Evolutionary conservation across 2,113 vertebrate genomes (phyloP), one percentile per base, ranked within the genome.

Genomic region (Mustelus asterias): DNA sequence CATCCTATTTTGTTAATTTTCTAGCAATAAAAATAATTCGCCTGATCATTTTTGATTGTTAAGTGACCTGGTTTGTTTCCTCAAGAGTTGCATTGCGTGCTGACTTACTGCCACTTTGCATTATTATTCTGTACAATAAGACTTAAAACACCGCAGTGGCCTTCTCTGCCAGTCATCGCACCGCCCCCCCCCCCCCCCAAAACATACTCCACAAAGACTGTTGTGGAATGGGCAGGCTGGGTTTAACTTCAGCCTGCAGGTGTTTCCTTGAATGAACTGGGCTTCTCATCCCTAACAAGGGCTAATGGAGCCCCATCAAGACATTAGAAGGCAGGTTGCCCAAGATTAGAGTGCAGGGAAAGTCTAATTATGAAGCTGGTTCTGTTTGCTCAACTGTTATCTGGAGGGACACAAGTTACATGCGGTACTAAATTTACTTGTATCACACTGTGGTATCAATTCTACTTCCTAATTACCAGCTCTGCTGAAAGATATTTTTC

Each of bases 181-280:
- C n/a, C n/a, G 48, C 48, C 48, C 48, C 48, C 1, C 48, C 2
- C 48, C 48, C 48, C 97, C 97, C 97, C 97, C 97, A 97, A 97
- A 97, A 97, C 98, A 97, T 97, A 97, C 97, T 98, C 97, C 97
- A 98, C 98, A 97, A 98, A 98, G 96, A 96, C 97, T 96, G 95
- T 96, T 95, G 97, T 96, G 97, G 97, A 97, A 97, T 97, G 96
- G 96, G 96, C 97, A 97, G 96, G 96, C 96, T 95, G 96, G 96
- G 96, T 96, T 97, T 96, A 96, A 97, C 97, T 96, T 97, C 97
- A 97, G 97, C 97, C 97, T 96, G 97, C 97, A 98, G 97, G 98
- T 98, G 97, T 97, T 97, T 97, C 97, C 97, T 98, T 97, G 97
- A 98, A 96, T 96, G 97, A 96, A 96, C 96, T 97, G 97, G 97